Evolutionary conservation across 1,140 invertebrate genomes (phyloP).

Genomic region (Protaetia brevitarsis): DNA sequence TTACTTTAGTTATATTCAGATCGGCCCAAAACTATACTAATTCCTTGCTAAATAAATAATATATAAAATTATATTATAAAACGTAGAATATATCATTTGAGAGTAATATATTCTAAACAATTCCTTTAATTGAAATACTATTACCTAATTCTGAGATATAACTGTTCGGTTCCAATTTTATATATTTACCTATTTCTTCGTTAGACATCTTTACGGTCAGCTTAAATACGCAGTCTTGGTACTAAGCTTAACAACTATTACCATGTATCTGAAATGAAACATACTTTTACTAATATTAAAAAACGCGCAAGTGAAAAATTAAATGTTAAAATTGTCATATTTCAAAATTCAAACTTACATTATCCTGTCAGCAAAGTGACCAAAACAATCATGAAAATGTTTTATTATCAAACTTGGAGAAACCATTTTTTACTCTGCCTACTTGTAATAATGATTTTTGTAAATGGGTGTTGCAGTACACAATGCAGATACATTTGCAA

Average conservation of each 20-base stretch:
- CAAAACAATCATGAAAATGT: constrained; percentile 12
- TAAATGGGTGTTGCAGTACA: constrained; percentile 4
- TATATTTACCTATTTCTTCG: constrained; percentile 29
- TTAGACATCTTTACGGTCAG: constrained; percentile 14
- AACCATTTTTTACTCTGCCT: constrained; percentile 20
- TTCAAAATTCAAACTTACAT: constrained; percentile 21
- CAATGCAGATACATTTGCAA: not conserved
- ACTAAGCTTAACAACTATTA: not conserved
- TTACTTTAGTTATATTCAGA: no score
- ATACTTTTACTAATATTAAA: not conserved
- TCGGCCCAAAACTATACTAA: no score
- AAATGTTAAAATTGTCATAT: constrained; percentile 4
- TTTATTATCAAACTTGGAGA: constrained; percentile 13
- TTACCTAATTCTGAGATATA: not conserved
- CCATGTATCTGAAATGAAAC: not conserved
- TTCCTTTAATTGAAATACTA: not conserved
- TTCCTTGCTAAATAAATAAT: no score
- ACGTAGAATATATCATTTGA: not conserved
- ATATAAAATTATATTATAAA: not conserved
- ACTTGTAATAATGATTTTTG: constrained; percentile 17
- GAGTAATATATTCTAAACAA: not conserved
- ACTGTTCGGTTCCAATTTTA: not conserved
- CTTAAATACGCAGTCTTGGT: not conserved
- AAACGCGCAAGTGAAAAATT: not conserved
- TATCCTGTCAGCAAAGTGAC: not conserved